Conservation (phyloP, 2,888 invertebrate species). For the Spisula subtruncata region DNA sequence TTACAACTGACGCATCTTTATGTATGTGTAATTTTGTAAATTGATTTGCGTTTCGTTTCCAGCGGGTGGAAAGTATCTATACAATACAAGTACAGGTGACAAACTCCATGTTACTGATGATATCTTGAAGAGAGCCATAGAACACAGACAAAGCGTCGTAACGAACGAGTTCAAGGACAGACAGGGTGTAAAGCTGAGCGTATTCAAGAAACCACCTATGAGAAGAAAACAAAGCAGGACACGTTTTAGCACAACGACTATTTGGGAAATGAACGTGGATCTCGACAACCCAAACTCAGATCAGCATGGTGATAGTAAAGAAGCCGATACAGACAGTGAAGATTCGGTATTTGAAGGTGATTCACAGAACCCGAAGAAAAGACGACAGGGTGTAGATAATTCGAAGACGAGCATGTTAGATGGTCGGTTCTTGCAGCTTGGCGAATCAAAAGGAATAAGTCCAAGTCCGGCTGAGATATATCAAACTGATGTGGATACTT, state of each 20-base stretch:
- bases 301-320: background rate
- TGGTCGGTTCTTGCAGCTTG: background rate
- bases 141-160: slow-evolving; percentile 52
- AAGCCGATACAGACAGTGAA: background rate
- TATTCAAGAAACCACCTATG: slow-evolving; percentile 51
- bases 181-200: slow-evolving; percentile 40
- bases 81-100: slow-evolving; percentile 61
- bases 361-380: background rate
- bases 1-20: background rate
- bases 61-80: slow-evolving; percentile 61
- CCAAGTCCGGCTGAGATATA: background rate
- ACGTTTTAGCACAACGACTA: slow-evolving; percentile 63
- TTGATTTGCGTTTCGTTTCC: slow-evolving; percentile 24
- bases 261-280: slow-evolving; percentile 66
- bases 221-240: slow-evolving; percentile 54
- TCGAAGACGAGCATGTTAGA: background rate
- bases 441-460: background rate
- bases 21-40: no score
- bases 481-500: background rate
- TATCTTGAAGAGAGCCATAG: slow-evolving; percentile 50
- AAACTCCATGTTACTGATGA: slow-evolving; percentile 63
- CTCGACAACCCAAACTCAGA: background rate
- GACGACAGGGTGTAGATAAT: slow-evolving; percentile 32
- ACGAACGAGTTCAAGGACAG: slow-evolving; percentile 37
- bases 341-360: slow-evolving; percentile 3